A percentile compares a stretch with the other conserved stretches of the same genome.
These are phyloP conservation scores for Campylorhamphus procurvoides DNA, from an alignment of 2,113 vertebrate species.

Conservation along the genomic window DNA sequence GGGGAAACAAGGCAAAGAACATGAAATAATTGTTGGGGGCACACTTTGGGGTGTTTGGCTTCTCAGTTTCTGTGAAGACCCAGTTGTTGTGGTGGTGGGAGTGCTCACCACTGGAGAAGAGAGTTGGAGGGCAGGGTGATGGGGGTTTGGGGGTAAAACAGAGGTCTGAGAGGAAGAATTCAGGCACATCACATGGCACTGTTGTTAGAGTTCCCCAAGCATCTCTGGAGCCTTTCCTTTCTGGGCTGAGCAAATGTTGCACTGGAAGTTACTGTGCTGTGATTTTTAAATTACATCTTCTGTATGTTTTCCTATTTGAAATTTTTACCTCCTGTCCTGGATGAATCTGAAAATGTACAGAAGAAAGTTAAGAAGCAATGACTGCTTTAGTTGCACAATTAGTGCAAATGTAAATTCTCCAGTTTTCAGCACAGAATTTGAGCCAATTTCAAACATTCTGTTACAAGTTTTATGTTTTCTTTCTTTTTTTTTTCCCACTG, in stretches of 20 bases:
- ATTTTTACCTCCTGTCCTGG: not conserved
- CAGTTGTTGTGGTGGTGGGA: not conserved
- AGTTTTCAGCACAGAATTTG: not conserved
- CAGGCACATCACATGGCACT: rapidly evolving
- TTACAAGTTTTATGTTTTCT: not conserved
- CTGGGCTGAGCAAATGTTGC: not conserved
- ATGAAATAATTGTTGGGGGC: not conserved
- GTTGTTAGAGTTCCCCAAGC: not conserved
- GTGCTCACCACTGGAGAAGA: not conserved
- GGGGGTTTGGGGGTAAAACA: not conserved
- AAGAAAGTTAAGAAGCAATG: not conserved
- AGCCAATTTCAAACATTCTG: not conserved
- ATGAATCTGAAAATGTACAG: not conserved
- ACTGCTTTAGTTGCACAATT: not conserved
- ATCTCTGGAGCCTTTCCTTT: not conserved
- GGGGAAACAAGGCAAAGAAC: not conserved
- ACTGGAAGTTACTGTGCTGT: not conserved
- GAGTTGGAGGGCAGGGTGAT: not conserved
- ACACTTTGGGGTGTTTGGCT: not conserved
- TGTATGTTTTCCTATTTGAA: not conserved
- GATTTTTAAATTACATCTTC: not conserved
- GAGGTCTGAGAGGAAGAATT: not conserved
- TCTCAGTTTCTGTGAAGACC: not conserved
- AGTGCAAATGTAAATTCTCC: not conserved
- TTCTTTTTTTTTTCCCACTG: not conserved